Conservation (phyloP, 2,888 invertebrate species). For the Eurytoma adleriae region DNA sequence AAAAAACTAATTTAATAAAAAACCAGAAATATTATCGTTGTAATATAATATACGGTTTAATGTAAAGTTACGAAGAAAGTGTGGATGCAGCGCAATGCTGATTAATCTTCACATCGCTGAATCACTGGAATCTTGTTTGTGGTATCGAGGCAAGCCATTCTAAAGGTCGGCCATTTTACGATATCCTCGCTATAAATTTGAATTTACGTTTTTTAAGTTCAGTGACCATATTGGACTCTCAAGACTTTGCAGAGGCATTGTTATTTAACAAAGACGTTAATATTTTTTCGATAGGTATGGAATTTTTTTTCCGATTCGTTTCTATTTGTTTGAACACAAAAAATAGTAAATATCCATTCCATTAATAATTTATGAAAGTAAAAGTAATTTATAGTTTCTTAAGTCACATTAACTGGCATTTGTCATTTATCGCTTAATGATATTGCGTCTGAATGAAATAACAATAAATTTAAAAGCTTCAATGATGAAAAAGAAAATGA, state of each 20-base stretch:
- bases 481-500: too few species aligned
- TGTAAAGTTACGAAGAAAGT: background rate
- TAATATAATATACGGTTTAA: too few species aligned
- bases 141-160: background rate
- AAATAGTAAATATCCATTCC: too few species aligned
- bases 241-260: too few species aligned
- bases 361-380: too few species aligned
- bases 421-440: constrained; percentile 5
- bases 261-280: too few species aligned
- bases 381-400: too few species aligned
- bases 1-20: background rate
- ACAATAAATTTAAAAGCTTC: too few species aligned
- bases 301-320: too few species aligned
- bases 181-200: constrained; percentile 48
- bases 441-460: too few species aligned
- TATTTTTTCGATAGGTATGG: background rate
- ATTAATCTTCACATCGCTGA: constrained; percentile 53
- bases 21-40: too few species aligned
- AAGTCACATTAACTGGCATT: constrained; percentile 8
- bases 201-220: constrained; percentile 41
- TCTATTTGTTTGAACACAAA: too few species aligned
- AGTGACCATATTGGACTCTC: background rate
- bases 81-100: constrained; percentile 27
- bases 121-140: constrained; percentile 55
- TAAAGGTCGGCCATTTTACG: constrained; percentile 32